Evolutionary conservation across 2,113 vertebrate species (phyloP).

Genomic region (Thomomys bottae): DNA sequence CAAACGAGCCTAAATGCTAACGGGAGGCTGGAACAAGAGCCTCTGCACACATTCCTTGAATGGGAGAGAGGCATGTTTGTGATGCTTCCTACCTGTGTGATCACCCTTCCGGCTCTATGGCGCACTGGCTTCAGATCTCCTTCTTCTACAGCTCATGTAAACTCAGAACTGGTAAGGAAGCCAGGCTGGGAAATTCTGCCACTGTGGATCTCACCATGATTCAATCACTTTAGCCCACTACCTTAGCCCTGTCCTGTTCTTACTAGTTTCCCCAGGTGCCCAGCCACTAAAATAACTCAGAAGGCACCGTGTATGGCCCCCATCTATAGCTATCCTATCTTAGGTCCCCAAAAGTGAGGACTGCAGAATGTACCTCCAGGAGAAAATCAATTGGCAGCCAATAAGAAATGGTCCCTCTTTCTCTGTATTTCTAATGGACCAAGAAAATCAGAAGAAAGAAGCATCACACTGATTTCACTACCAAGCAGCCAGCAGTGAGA

Average conservation of each 20-base stretch:
- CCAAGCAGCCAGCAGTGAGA: background rate
- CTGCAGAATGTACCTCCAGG: constrained; percentile 18
- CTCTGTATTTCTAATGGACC: constrained; percentile 49
- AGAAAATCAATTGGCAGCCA: constrained; percentile 50
- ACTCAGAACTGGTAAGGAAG: background rate
- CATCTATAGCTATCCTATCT: background rate
- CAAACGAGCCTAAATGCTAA: background rate
- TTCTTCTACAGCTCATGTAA: background rate
- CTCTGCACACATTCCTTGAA: background rate
- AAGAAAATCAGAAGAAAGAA: constrained; percentile 50
- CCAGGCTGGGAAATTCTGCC: background rate
- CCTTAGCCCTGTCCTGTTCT: background rate
- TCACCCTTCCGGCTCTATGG: background rate
- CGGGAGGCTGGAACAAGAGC: background rate
- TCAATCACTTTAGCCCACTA: background rate
- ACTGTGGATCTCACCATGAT: background rate
- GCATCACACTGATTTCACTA: background rate
- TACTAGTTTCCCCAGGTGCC: background rate
- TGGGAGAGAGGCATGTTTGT: background rate
- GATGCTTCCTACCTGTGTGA: background rate
- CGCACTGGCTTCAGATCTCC: background rate
- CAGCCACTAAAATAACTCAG: constrained; percentile 2
- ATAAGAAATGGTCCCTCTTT: constrained; percentile 54
- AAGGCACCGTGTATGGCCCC: background rate
- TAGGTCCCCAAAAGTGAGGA: background rate